Base-by-base conservation (phyloP, 2,113 vertebrate species). In the Dasyprocta punctata region DNA sequence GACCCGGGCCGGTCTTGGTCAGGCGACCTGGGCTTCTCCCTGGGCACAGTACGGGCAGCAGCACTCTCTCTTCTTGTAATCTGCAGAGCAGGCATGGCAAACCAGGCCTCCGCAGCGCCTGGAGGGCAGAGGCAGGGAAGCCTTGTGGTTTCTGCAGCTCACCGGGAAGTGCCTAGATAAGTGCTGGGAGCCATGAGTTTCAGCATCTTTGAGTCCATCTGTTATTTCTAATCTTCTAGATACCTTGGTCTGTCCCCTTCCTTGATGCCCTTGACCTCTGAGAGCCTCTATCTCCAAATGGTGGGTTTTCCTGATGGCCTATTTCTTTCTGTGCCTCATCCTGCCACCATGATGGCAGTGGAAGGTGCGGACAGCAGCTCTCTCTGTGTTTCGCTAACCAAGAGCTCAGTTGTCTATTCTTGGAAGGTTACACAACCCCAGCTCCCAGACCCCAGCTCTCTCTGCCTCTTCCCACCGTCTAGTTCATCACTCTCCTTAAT, bases 31-130 rank as follows among this genome's bases (percentile, higher is more conserved):
- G 0, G 58, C 13, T 1, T 97, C 97, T 71, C 97, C 97, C 97
- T 98, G 98, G 97, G 96, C 97, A 75, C 99, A 99, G 38, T 85
- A 33, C 26, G 98, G 97, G 90, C 99, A 99, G 97, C 95, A 97
- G 77, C 87, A 91, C 0, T 98, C 98, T 44, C 95, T 98, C 92
- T 98, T 98, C 82, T 98, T 98, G 38, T 97, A 38, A 0, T 98
- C 98, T 65, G 94, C 56, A 0, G 99, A 99, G 94, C 99, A 99
- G 0, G 98, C 19, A 0, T 98, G 98, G 87, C 99, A 99, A 24
- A 99, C 98, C 60, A 97, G 98, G 61, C 95, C 78, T 54, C 97
- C 97, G 33, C 98, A 99, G 77, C 98, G 83, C 95, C 98, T 99
- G 97, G 41, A 65, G 60, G 54, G 36, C 80, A 95, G 67, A 95